These are phyloP conservation scores for Altica lythri DNA, from an alignment of 2,888 invertebrate species.

Conservation along the genomic window DNA sequence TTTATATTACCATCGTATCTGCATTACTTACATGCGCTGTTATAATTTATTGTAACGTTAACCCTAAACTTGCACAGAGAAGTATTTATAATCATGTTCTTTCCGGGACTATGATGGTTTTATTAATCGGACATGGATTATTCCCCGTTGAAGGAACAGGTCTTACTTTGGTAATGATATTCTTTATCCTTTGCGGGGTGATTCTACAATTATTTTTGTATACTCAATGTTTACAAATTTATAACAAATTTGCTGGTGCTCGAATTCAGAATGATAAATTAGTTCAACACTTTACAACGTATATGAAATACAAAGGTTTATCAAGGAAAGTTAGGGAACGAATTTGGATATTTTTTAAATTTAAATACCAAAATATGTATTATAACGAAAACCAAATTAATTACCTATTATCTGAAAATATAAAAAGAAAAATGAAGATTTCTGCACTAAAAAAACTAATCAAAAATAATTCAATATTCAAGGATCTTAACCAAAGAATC, in stretches of 20 bases:
- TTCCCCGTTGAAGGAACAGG: no score
- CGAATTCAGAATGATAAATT: constrained; percentile 45
- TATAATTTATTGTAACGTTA: not conserved
- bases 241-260: constrained; percentile 43
- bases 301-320: constrained; percentile 56
- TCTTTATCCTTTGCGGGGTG: not conserved
- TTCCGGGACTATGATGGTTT: no score
- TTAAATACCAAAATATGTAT: constrained; percentile 53
- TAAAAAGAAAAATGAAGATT: constrained; percentile 49
- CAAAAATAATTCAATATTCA: constrained; percentile 53
- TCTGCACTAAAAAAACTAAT: constrained; percentile 52
- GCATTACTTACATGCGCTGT: constrained; percentile 3
- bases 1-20: constrained; percentile 6
- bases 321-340: constrained; percentile 51
- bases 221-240: constrained; percentile 42
- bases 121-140: no score
- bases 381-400: constrained; percentile 54
- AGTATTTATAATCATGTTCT: no score
- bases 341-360: constrained; percentile 53
- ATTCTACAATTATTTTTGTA: constrained; percentile 4
- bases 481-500: constrained; percentile 33
- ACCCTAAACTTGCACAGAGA: no score
- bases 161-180: not conserved
- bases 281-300: constrained; percentile 55
- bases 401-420: constrained; percentile 9